Evolutionary conservation across 2,797 vertebrate genomes (phyloP).

Genomic region (Anomalospiza imberbis): DNA sequence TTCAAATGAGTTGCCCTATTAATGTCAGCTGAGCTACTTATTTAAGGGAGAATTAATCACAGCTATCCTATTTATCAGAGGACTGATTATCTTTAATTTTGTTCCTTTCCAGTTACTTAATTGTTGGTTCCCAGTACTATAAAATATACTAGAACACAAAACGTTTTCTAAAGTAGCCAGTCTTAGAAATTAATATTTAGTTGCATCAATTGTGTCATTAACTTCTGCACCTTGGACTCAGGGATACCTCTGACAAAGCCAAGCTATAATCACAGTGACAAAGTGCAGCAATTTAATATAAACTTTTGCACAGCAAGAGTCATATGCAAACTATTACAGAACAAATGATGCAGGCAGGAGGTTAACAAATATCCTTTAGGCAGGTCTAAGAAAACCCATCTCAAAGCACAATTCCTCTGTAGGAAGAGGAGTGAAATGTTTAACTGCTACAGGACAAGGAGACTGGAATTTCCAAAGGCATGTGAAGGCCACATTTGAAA

Average conservation of each 20-base stretch:
- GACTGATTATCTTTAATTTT: constrained; percentile 30
- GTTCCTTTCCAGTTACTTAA: constrained; percentile 25
- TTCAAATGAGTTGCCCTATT: constrained; percentile 7
- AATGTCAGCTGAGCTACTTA: not conserved
- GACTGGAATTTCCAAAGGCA: not conserved
- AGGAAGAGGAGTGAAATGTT: not conserved
- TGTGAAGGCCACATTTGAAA: not conserved
- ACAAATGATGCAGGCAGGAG: not conserved
- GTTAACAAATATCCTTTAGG: not conserved
- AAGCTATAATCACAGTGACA: not conserved
- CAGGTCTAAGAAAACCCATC: not conserved
- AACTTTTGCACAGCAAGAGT: not conserved
- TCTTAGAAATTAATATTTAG: not conserved
- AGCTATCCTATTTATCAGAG: not conserved
- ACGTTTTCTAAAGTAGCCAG: not conserved
- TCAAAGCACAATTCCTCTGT: not conserved
- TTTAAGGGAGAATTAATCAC: constrained; percentile 35
- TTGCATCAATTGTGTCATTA: not conserved
- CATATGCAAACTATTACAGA: not conserved
- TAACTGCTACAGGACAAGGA: not conserved
- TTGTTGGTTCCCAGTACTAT: not conserved
- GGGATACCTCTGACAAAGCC: not conserved
- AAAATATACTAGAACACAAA: not conserved
- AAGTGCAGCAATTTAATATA: not conserved
- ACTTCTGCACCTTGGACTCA: not conserved